Evolutionary conservation across 2,113 vertebrate genomes (phyloP).

Genomic region (Prochilodus magdalenae): DNA sequence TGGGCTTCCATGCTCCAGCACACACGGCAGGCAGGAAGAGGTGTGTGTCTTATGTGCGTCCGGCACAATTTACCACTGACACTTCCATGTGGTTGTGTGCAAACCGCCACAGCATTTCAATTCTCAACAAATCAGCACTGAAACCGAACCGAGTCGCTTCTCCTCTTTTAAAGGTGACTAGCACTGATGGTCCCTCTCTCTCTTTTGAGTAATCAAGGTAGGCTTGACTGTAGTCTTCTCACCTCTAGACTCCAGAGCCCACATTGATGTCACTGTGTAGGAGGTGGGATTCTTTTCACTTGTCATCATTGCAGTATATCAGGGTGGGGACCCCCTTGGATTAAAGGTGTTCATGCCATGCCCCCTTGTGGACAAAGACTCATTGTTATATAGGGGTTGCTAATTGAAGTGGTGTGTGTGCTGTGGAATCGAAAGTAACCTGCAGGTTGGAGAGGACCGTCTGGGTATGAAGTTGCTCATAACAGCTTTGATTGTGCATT

Average conservation of each 20-base stretch:
- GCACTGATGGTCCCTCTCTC: background rate
- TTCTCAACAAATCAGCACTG: background rate
- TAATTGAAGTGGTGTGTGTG: background rate
- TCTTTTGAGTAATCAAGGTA: background rate
- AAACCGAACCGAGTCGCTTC: background rate
- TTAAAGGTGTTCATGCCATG: background rate
- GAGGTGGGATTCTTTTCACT: background rate
- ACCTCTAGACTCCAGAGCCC: background rate
- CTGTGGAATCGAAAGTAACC: background rate
- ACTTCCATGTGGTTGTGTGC: background rate
- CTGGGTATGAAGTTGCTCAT: no score
- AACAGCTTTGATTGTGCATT: no score
- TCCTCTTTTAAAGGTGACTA: background rate
- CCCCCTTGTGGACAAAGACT: conserved; percentile 19
- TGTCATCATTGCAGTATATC: background rate
- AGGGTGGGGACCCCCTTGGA: background rate
- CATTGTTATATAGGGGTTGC: background rate
- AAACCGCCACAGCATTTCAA: background rate
- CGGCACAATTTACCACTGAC: background rate
- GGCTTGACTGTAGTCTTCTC: background rate
- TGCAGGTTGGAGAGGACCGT: no score
- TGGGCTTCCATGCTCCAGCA: background rate
- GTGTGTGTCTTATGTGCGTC: background rate
- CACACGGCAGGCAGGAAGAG: background rate
- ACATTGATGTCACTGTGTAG: conserved; percentile 2